phyloP scores from a whole-genome alignment of 1,140 invertebrate genomes.

The Drosophila bipectinata region DNA sequence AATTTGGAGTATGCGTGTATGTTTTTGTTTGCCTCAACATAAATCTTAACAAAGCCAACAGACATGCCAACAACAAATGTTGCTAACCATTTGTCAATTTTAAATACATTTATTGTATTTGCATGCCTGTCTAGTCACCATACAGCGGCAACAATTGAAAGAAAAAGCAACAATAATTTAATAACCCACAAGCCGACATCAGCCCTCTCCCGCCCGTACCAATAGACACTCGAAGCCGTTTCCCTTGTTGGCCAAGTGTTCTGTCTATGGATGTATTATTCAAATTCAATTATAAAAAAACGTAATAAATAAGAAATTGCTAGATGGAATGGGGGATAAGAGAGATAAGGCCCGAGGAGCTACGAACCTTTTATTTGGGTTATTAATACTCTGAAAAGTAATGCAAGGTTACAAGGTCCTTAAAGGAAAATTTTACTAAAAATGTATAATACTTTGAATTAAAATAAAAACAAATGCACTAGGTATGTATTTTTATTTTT shows the following conservation, averaged over 20 bases:
- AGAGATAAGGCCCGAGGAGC: slow-evolving; percentile 6
- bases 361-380: slow-evolving; percentile 5
- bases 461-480: neutral
- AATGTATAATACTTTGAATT: neutral
- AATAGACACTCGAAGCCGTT: slow-evolving; percentile 17
- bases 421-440: no score
- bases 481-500: no score
- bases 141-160: slow-evolving; percentile 32
- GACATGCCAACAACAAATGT: slow-evolving; percentile 51
- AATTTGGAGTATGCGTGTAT: slow-evolving; percentile 24
- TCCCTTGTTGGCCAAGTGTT: slow-evolving; percentile 56
- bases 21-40: slow-evolving; percentile 39
- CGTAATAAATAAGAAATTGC: slow-evolving; percentile 67
- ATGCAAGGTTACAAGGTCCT: no score
- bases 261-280: slow-evolving; percentile 74
- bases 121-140: slow-evolving; percentile 49
- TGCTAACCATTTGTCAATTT: slow-evolving; percentile 73
- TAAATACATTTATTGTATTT: slow-evolving; percentile 76
- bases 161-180: slow-evolving; percentile 72
- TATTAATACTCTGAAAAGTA: slow-evolving; percentile 9
- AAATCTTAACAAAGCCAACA: slow-evolving; percentile 64
- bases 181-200: slow-evolving; percentile 61
- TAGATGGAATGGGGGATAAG: slow-evolving; percentile 48
- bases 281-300: slow-evolving; percentile 77
- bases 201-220: slow-evolving; percentile 18